Conservation (phyloP, 2,113 vertebrate species). For the Lasiurus borealis region DNA sequence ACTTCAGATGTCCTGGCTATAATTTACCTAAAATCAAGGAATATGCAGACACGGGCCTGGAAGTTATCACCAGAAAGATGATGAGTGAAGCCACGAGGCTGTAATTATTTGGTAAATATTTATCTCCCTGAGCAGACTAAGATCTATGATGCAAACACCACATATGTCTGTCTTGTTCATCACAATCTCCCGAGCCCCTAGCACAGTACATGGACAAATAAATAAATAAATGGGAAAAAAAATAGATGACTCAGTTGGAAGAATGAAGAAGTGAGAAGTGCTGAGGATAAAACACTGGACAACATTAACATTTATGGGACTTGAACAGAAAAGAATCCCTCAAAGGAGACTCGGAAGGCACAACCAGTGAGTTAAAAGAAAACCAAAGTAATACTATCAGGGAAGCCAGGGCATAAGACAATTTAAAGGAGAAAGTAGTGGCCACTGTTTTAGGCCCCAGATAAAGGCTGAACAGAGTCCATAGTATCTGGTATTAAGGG, state of each 20-base stretch:
- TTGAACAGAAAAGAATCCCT: not conserved
- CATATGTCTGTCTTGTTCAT: constrained; percentile 4
- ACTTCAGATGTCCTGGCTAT: constrained; percentile 5
- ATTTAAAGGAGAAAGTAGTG: not conserved
- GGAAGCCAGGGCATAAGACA: not conserved
- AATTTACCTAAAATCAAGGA: constrained; percentile 4
- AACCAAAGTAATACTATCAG: not conserved
- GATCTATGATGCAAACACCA: not conserved
- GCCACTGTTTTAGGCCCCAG: not conserved
- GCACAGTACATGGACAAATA: not conserved
- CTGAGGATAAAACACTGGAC: not conserved
- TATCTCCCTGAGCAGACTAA: not conserved
- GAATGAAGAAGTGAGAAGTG: not conserved
- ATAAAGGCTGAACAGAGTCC: not conserved
- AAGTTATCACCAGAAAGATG: not conserved
- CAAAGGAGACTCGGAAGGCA: not conserved
- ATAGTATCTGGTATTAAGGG: not conserved
- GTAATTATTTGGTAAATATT: not conserved
- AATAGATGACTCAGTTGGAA: not conserved
- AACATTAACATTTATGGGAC: not conserved
- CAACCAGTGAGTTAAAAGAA: not conserved
- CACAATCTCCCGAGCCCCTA: not conserved
- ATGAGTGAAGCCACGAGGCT: not conserved
- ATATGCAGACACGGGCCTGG: not conserved
- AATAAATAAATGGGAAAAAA: not conserved